Percentiles rank a stretch among this genome's conserved stretches.
These are phyloP conservation scores for Argopecten irradians DNA, from an alignment of 1,140 invertebrate genomes.

Conservation along the genomic window DNA sequence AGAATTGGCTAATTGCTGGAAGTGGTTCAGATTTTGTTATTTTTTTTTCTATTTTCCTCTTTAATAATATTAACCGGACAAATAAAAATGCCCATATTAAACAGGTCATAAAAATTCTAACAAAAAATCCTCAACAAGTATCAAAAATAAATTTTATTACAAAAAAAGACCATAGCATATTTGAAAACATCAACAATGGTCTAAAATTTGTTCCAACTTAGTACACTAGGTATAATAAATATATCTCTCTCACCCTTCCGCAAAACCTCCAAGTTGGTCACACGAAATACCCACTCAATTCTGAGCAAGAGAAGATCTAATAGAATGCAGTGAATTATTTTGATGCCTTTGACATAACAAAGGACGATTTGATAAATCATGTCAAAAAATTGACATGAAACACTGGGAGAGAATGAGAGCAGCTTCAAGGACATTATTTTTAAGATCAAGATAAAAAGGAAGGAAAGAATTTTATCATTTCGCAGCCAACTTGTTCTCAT, in stretches of 20 bases:
- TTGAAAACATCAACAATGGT: conserved; percentile 72
- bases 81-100: conserved; percentile 41
- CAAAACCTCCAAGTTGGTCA: neutral
- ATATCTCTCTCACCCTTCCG: conserved; percentile 26
- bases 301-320: conserved; percentile 21
- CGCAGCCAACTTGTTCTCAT: neutral
- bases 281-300: conserved; percentile 11
- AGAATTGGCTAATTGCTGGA: conserved; percentile 44
- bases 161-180: conserved; percentile 76
- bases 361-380: conserved; percentile 19
- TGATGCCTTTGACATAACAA: conserved; percentile 40
- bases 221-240: conserved; percentile 25
- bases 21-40: conserved; percentile 46
- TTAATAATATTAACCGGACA: conserved; percentile 49
- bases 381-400: conserved; percentile 30
- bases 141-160: conserved; percentile 79
- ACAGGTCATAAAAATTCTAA: conserved; percentile 62
- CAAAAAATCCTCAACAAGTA: conserved; percentile 79
- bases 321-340: conserved; percentile 23
- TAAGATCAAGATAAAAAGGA: conserved; percentile 15
- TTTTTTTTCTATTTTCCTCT: conserved; percentile 52
- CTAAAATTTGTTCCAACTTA: conserved; percentile 43
- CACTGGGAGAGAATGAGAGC: conserved; percentile 44
- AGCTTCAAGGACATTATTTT: neutral
- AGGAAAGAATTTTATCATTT: conserved; percentile 23